Evolutionary conservation across 2,113 vertebrate species (phyloP).

Genomic region (Anolis carolinensis): DNA sequence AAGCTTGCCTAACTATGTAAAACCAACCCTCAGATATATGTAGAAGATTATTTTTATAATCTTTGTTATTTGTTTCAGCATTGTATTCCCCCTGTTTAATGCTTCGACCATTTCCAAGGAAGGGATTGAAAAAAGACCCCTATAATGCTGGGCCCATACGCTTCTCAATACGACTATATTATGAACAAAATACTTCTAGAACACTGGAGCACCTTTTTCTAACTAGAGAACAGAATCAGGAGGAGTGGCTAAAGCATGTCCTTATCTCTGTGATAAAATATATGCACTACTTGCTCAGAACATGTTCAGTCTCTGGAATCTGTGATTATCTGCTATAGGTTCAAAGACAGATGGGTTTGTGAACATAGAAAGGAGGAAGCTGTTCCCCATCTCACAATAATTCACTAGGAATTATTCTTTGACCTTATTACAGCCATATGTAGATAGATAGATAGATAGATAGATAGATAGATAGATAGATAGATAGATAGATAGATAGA

Average conservation of each 20-base stretch:
- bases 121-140: not conserved
- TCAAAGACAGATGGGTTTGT: not conserved
- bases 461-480: too few species aligned
- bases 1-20: conserved; percentile 2
- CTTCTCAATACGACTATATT: not conserved
- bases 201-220: not conserved
- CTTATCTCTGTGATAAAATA: not conserved
- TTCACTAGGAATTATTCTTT: not conserved
- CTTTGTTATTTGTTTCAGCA: not conserved
- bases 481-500: too few species aligned
- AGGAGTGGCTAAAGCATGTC: not conserved
- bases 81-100: not conserved
- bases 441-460: too few species aligned
- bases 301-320: not conserved
- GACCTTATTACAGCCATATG: not conserved
- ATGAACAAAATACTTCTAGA: not conserved
- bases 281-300: not conserved
- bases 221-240: not conserved
- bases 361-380: not conserved
- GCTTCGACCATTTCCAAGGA: not conserved
- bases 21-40: conserved; percentile 4
- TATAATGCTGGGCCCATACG: not conserved
- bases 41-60: not conserved
- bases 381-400: not conserved
- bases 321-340: not conserved